phyloP scores from a whole-genome alignment of 2,113 vertebrate genomes.

The Jacana jacana region DNA sequence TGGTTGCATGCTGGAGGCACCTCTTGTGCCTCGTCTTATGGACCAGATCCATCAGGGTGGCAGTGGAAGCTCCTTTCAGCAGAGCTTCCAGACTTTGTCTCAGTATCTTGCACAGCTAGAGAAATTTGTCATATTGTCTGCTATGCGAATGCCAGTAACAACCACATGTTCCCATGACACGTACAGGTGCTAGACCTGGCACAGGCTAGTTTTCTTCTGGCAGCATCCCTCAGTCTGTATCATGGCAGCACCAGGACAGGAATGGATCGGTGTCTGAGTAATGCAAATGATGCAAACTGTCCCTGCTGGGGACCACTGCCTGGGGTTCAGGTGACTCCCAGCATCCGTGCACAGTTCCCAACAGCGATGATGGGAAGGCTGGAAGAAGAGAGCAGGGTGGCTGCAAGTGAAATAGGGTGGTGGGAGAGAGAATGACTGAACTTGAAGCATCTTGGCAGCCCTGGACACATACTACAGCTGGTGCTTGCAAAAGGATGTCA shows the following conservation, averaged over 20 bases:
- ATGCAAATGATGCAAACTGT: not conserved
- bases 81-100: not conserved
- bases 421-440: not conserved
- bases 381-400: not conserved
- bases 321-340: not conserved
- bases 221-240: not conserved
- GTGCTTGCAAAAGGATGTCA: not conserved
- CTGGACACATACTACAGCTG: not conserved
- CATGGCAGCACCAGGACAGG: not conserved
- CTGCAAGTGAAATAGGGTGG: not conserved
- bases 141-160: not conserved
- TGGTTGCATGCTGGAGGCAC: not conserved
- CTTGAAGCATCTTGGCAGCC: not conserved
- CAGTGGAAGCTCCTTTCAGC: not conserved
- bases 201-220: not conserved
- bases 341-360: not conserved
- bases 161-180: not conserved
- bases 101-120: not conserved
- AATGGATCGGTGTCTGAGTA: not conserved
- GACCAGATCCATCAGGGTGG: not conserved
- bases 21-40: not conserved
- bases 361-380: not conserved
- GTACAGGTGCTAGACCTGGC: slow-evolving; percentile 16
- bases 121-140: not conserved
- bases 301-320: not conserved